Evolutionary conservation across 2,797 vertebrate genomes (phyloP).

Genomic region (Euphonia xanthogaster): DNA sequence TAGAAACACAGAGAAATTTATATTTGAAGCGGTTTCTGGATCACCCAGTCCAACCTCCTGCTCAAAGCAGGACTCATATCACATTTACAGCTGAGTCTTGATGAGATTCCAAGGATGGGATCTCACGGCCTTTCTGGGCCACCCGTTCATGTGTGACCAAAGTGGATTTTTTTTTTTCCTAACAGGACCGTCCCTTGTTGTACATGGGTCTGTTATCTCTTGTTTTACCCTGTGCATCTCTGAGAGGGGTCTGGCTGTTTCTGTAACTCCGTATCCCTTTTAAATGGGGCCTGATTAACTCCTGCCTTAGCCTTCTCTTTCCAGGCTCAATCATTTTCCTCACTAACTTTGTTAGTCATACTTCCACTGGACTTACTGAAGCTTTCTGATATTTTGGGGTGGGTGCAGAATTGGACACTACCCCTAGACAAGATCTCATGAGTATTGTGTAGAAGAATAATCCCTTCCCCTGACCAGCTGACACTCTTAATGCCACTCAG

Average conservation of each 20-base stretch:
- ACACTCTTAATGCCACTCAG: neutral
- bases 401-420: neutral
- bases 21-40: neutral
- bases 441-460: neutral
- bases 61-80: neutral
- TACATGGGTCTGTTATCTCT: neutral
- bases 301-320: neutral
- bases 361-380: neutral
- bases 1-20: neutral
- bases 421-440: accelerated
- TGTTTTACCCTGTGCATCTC: neutral
- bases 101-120: neutral
- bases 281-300: neutral
- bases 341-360: neutral
- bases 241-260: neutral
- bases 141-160: neutral
- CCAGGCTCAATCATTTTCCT: neutral
- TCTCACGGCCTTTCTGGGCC: neutral
- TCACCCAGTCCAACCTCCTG: neutral
- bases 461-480: neutral
- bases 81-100: neutral
- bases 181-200: neutral
- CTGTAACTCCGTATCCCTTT: neutral
- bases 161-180: neutral
- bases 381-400: neutral